phyloP scores from a whole-genome alignment of 2,797 vertebrate genomes.

The Podarcis siculus region DNA sequence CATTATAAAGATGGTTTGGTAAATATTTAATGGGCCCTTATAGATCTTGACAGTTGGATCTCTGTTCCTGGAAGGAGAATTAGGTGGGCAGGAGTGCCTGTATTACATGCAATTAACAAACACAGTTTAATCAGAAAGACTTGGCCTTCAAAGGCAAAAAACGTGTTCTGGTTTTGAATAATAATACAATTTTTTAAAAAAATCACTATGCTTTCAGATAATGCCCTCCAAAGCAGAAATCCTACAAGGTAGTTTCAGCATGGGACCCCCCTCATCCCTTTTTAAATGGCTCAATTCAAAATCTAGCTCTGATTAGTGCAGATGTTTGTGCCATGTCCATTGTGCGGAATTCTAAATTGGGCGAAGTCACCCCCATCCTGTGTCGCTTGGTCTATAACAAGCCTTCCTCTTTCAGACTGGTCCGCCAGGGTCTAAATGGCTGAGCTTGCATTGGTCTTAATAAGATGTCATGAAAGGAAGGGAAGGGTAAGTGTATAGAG shows the following conservation, averaged over 20 bases:
- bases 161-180: neutral
- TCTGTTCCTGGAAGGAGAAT: constrained; percentile 69
- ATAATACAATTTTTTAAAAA: neutral
- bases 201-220: neutral
- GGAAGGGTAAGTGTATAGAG: constrained; percentile 1
- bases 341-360: constrained; percentile 20
- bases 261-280: neutral
- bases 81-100: neutral
- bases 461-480: constrained; percentile 26
- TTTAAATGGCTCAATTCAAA: constrained; percentile 47
- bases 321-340: constrained; percentile 21
- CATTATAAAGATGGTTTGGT: constrained; percentile 77
- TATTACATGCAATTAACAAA: constrained; percentile 69
- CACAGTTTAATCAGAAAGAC: constrained; percentile 57
- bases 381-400: constrained; percentile 14
- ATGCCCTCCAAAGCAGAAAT: constrained; percentile 23
- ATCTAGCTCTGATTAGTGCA: constrained; percentile 23
- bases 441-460: constrained; percentile 50
- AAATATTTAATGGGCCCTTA: constrained; percentile 83
- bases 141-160: constrained; percentile 45
- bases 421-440: constrained; percentile 53
- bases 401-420: neutral
- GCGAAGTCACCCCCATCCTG: neutral
- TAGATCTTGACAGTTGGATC: constrained; percentile 76
- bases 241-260: neutral